Evolutionary conservation across 2,888 invertebrate species (phyloP).

Genomic region (Limenitis arthemis): DNA sequence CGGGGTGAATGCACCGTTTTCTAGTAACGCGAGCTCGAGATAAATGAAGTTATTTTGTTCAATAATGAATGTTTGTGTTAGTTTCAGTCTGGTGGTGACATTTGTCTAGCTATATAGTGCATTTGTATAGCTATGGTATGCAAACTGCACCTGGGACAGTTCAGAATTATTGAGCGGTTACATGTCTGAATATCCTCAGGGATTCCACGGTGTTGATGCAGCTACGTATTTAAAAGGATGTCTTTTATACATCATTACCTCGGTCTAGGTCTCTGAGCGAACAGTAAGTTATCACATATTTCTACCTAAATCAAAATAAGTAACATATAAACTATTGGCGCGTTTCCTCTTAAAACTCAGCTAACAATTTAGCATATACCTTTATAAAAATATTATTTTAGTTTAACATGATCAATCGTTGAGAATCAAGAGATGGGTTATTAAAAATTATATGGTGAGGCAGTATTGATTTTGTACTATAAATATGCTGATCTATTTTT

Average conservation of each 20-base stretch:
- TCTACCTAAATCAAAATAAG: too few species aligned
- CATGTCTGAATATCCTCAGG: neutral
- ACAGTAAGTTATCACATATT: neutral
- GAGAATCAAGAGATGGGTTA: neutral
- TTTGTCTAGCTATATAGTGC: conserved; percentile 8
- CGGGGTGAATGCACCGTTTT: conserved; percentile 13
- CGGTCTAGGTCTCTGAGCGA: neutral
- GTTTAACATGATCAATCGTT: too few species aligned
- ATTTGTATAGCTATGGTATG: neutral
- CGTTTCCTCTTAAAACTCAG: too few species aligned
- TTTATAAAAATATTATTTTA: too few species aligned
- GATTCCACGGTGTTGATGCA: neutral
- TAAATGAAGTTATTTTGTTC: conserved; percentile 28
- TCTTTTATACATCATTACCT: too few species aligned
- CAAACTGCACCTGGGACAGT: neutral
- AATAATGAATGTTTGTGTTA: conserved; percentile 34
- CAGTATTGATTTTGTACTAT: conserved; percentile 8
- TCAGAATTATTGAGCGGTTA: conserved; percentile 2
- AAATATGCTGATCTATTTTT: neutral
- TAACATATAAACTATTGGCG: too few species aligned
- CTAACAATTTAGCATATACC: too few species aligned
- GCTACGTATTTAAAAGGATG: too few species aligned
- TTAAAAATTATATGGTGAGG: neutral
- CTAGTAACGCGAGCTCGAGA: neutral
- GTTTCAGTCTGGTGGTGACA: conserved; percentile 29